Evolutionary conservation across 2,797 vertebrate species (phyloP).

Genomic region (Myotis vivesi): DNA sequence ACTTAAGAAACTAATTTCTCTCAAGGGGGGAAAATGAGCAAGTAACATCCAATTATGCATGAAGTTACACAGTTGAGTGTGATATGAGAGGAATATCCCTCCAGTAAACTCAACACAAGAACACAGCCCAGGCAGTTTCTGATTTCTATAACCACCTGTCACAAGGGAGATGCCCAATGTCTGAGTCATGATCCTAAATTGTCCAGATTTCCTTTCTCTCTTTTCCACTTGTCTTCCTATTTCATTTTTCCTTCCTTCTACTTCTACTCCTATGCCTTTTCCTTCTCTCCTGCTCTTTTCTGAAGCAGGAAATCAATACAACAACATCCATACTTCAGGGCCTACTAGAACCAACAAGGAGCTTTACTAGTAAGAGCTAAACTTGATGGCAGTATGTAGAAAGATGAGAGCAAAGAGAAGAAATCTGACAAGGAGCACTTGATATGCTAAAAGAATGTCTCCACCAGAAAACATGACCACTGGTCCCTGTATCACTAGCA

Average conservation of each 20-base stretch:
- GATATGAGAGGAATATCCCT: background rate
- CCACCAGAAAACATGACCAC: background rate
- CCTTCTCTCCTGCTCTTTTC: background rate
- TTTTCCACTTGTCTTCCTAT: background rate
- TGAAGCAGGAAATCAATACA: background rate
- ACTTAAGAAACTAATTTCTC: constrained; percentile 60
- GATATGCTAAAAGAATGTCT: background rate
- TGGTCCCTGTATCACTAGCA: background rate
- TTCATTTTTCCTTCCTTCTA: background rate
- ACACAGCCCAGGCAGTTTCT: background rate
- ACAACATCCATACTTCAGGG: background rate
- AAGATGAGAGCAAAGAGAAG: background rate
- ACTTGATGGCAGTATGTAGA: background rate
- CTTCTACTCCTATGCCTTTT: background rate
- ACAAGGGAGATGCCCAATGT: background rate
- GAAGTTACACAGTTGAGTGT: background rate
- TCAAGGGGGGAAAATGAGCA: background rate
- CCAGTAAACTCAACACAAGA: background rate
- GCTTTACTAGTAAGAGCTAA: background rate
- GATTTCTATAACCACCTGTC: background rate
- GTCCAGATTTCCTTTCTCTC: background rate
- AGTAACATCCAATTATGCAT: background rate
- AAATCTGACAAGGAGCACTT: background rate
- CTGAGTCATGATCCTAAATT: background rate
- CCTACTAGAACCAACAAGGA: background rate